phyloP scores from a whole-genome alignment of 2,888 invertebrate genomes.

The Erebia ligea region DNA sequence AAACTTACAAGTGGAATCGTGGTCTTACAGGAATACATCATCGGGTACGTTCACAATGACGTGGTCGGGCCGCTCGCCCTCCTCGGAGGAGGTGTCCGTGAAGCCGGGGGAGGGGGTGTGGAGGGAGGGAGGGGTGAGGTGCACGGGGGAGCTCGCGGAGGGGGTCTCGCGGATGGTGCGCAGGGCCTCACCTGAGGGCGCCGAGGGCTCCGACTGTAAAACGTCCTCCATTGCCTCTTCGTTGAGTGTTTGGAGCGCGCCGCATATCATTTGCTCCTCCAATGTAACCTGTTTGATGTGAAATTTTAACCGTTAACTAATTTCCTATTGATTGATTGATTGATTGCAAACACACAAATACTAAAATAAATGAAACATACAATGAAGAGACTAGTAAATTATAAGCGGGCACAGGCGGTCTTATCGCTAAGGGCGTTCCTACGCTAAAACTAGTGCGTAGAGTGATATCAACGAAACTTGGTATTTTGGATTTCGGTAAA shows the following conservation, averaged over 20 bases:
- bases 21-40: slow-evolving; percentile 60
- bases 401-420: no score
- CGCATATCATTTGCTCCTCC: slow-evolving; percentile 97
- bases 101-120: slow-evolving; percentile 42
- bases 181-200: slow-evolving; percentile 41
- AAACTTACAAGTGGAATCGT: no score
- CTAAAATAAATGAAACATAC: no score
- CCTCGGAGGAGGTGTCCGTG: slow-evolving; percentile 40
- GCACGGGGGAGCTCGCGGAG: slow-evolving; percentile 42
- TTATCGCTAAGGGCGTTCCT: no score
- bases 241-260: slow-evolving; percentile 94
- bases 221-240: slow-evolving; percentile 97
- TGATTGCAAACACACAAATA: no score
- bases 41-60: slow-evolving; percentile 65
- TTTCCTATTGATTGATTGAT: no score
- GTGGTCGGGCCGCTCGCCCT: slow-evolving; percentile 51
- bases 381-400: no score
- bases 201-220: slow-evolving; percentile 85
- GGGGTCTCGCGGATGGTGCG: slow-evolving; percentile 38
- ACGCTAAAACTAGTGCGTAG: no score
- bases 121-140: slow-evolving; percentile 48
- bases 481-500: no score
- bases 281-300: slow-evolving; percentile 88
- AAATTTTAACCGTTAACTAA: neutral
- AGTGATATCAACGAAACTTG: no score